phyloP scores from a whole-genome alignment of 2,797 vertebrate genomes.

The Tadarida brasiliensis region DNA sequence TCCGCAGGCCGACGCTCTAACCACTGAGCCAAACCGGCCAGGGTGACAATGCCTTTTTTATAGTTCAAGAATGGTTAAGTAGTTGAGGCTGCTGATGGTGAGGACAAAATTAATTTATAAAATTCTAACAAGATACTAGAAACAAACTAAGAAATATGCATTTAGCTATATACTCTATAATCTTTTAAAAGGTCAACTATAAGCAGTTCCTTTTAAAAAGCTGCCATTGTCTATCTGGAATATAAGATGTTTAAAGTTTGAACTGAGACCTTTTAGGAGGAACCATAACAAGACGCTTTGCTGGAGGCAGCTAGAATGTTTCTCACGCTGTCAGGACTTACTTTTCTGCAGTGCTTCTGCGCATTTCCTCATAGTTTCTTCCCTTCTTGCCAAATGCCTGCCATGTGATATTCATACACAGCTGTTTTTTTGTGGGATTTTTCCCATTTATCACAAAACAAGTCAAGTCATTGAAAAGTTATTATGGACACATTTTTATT shows the following conservation, averaged over 20 bases:
- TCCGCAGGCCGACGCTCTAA: no score
- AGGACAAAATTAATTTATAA: conserved; percentile 11
- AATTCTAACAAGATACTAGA: not conserved
- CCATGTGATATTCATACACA: not conserved
- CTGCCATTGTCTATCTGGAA: not conserved
- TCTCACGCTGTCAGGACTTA: not conserved
- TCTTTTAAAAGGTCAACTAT: not conserved
- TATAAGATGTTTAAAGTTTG: not conserved
- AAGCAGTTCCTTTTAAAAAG: not conserved
- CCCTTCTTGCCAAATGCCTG: not conserved
- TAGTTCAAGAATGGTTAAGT: not conserved
- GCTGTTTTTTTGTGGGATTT: not conserved
- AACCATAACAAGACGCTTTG: not conserved
- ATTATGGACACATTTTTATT: not conserved
- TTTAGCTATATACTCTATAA: not conserved
- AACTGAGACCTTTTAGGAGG: not conserved
- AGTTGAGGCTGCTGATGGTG: not conserved
- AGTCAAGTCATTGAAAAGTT: not conserved
- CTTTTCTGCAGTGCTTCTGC: not conserved
- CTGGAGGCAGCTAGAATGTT: not conserved
- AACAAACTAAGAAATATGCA: not conserved
- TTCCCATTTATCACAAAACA: not conserved
- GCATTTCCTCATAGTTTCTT: not conserved
- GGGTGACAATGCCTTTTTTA: not conserved
- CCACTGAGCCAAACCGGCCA: no score